phyloP scores from a whole-genome alignment of 2,113 vertebrate genomes.

The Nicator chloris region DNA sequence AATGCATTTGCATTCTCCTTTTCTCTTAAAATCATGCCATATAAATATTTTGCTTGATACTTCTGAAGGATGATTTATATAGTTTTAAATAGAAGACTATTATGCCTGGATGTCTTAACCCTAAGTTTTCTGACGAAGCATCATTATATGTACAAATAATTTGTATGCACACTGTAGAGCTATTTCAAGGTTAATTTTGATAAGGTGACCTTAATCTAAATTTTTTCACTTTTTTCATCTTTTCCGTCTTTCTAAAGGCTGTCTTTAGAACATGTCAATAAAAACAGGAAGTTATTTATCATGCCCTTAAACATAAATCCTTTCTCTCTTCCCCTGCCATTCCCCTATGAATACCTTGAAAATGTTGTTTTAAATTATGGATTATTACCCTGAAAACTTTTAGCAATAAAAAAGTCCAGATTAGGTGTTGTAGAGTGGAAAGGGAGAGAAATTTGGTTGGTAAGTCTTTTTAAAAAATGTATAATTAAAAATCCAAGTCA shows the following conservation, averaged over 20 bases:
- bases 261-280: background rate
- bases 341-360: background rate
- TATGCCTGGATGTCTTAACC: background rate
- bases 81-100: background rate
- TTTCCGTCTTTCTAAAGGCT: background rate
- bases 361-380: background rate
- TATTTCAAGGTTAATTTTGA: background rate
- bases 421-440: background rate
- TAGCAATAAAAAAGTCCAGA: background rate
- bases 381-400: background rate
- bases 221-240: background rate
- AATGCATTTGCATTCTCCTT: slow-evolving; percentile 22
- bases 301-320: background rate
- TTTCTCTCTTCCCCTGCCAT: background rate
- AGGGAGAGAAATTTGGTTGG: background rate
- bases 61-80: background rate
- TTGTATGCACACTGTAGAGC: background rate
- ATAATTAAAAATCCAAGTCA: background rate
- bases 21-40: background rate
- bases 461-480: background rate
- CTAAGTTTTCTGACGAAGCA: background rate
- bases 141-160: background rate
- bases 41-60: background rate
- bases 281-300: background rate
- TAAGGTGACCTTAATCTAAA: background rate